These are phyloP conservation scores for Oxyteleia sp. DNA, from an alignment of 2,888 invertebrate genomes.

Conservation along the genomic window DNA sequence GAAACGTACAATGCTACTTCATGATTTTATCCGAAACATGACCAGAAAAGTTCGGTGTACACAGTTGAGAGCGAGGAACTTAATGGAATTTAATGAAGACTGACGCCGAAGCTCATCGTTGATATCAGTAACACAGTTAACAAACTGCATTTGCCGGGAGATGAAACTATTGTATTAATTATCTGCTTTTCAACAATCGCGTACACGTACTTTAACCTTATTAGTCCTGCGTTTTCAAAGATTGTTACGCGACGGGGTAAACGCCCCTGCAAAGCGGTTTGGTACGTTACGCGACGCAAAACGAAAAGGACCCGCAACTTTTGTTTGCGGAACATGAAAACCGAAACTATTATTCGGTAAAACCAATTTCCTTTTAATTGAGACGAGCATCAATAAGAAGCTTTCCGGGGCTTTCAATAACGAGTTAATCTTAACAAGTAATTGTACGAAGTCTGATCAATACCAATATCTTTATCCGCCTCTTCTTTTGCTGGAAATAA, in stretches of 20 bases:
- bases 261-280: conserved; percentile 16
- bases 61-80: conserved; percentile 33
- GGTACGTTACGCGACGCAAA: background rate
- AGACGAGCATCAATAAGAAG: conserved; percentile 6
- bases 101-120: conserved; percentile 41
- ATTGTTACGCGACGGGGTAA: conserved; percentile 25
- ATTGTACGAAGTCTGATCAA: conserved; percentile 16
- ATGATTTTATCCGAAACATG: conserved; percentile 52
- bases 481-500: background rate
- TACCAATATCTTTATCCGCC: conserved; percentile 16
- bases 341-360: background rate
- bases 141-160: conserved; percentile 37
- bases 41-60: conserved; percentile 34
- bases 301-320: background rate
- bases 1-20: conserved; percentile 14
- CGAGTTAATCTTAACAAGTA: conserved; percentile 8
- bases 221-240: conserved; percentile 8
- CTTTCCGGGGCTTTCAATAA: conserved; percentile 7
- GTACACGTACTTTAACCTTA: conserved; percentile 29
- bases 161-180: conserved; percentile 57
- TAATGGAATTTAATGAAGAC: conserved; percentile 53
- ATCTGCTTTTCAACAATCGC: conserved; percentile 42
- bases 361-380: conserved; percentile 28
- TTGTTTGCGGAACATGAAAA: background rate
- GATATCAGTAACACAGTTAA: conserved; percentile 45